These are phyloP conservation scores for Megalops atlanticus DNA, from an alignment of 2,113 vertebrate species.

Conservation along the genomic window DNA sequence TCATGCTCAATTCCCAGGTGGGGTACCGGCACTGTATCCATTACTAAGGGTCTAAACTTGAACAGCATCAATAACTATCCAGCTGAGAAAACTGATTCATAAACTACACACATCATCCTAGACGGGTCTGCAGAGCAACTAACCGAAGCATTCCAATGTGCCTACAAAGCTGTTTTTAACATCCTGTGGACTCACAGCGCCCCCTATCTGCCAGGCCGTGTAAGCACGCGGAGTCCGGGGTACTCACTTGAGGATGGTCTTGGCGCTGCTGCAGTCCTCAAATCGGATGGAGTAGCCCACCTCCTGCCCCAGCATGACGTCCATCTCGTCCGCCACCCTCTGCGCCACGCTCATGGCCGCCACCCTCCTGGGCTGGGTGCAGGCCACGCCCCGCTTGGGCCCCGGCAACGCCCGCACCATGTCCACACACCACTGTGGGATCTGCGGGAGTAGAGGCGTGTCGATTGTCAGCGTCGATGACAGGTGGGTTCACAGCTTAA, in stretches of 20 bases:
- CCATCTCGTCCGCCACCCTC: slow-evolving; percentile 96
- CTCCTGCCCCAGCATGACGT: slow-evolving; percentile 94
- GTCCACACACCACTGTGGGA: slow-evolving; percentile 96
- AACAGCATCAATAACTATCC: too few species aligned
- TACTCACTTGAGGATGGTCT: slow-evolving; percentile 93
- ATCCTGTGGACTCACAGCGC: too few species aligned
- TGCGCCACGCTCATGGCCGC: slow-evolving; percentile 97
- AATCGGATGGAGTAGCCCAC: slow-evolving; percentile 96
- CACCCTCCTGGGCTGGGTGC: slow-evolving; percentile 92
- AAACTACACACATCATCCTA: too few species aligned
- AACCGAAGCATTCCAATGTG: too few species aligned
- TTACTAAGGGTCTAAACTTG: too few species aligned
- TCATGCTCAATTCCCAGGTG: too few species aligned
- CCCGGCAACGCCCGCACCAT: slow-evolving; percentile 84
- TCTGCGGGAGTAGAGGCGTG: slow-evolving; percentile 64
- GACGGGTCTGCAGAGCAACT: too few species aligned
- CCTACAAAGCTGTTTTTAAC: too few species aligned
- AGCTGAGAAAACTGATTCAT: too few species aligned
- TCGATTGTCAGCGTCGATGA: not conserved
- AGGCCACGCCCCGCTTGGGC: slow-evolving; percentile 89
- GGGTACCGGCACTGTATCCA: too few species aligned
- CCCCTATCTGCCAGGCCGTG: too few species aligned
- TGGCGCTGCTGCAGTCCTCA: slow-evolving; percentile 97
- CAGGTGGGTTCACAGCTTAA: too few species aligned
- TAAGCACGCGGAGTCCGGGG: not conserved